A percentile compares a stretch with the other conserved stretches of the same genome.
These are phyloP conservation scores for Antechinus flavipes DNA, from an alignment of 2,113 vertebrate species.

Conservation along the genomic window DNA sequence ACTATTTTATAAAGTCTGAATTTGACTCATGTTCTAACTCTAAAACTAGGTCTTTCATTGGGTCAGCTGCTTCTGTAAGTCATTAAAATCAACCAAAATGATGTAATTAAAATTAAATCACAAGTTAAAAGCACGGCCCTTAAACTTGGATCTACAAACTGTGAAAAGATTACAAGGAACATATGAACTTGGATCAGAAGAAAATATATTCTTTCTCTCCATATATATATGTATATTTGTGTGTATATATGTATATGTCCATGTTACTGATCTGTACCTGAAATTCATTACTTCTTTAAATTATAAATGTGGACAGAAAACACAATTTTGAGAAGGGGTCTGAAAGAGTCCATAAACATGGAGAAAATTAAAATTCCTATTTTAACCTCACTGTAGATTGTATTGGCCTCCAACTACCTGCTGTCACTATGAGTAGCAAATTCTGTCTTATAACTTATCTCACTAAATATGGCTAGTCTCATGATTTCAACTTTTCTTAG, in stretches of 20 bases:
- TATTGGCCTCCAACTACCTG: not conserved
- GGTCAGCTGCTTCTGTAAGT: not conserved
- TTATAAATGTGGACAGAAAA: not conserved
- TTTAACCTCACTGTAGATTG: not conserved
- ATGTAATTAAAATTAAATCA: not conserved
- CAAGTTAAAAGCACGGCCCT: not conserved
- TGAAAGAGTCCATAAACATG: not conserved
- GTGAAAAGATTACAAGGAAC: not conserved
- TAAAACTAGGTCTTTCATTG: not conserved
- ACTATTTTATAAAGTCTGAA: not conserved
- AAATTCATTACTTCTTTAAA: not conserved
- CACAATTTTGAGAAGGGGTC: not conserved
- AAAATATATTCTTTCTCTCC: not conserved
- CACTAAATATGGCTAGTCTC: not conserved
- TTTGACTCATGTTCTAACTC: not conserved
- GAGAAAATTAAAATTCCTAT: not conserved
- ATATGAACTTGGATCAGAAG: not conserved
- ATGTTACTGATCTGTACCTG: not conserved
- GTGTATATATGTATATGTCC: not conserved
- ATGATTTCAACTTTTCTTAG: not conserved
- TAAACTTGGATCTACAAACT: not conserved
- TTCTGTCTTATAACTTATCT: not conserved
- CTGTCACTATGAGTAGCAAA: not conserved
- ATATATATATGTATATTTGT: too few relatives aligned
- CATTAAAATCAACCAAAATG: not conserved